Conservation (phyloP, 2,797 vertebrate species). For the Chaetodon trifasciatus region DNA sequence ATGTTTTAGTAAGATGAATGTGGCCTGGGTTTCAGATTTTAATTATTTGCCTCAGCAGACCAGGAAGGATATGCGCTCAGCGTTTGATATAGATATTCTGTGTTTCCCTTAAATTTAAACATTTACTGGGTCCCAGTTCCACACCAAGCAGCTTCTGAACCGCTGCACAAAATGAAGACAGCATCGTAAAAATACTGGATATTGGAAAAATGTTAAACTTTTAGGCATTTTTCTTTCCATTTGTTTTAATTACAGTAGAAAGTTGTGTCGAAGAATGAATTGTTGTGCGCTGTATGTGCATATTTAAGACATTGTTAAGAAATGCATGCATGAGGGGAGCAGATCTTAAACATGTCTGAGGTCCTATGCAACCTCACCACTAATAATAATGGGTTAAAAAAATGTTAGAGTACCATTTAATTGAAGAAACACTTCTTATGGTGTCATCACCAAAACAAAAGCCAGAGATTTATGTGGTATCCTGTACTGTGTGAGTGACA, state of each 20-base stretch:
- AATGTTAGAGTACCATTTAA: too few relatives aligned
- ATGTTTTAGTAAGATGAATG: background rate
- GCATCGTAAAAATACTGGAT: background rate
- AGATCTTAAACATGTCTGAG: too few relatives aligned
- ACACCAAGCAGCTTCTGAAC: background rate
- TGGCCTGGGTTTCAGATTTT: background rate
- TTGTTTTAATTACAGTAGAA: too few relatives aligned
- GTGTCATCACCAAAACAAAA: background rate
- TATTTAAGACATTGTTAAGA: background rate
- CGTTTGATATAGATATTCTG: background rate
- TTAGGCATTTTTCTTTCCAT: background rate
- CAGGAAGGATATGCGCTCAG: background rate
- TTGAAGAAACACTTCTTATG: too few relatives aligned
- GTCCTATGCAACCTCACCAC: background rate
- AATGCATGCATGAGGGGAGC: background rate
- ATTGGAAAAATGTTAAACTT: background rate
- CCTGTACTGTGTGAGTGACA: slow-evolving; percentile 1
- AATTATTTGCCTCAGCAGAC: background rate
- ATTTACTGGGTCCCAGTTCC: background rate
- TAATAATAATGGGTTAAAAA: background rate
- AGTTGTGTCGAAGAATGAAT: too few relatives aligned
- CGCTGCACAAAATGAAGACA: background rate
- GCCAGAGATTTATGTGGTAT: background rate
- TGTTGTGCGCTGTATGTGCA: background rate
- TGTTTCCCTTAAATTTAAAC: background rate